Conservation (phyloP, 2,797 vertebrate genomes). For the Eulemur coronatus region DNA sequence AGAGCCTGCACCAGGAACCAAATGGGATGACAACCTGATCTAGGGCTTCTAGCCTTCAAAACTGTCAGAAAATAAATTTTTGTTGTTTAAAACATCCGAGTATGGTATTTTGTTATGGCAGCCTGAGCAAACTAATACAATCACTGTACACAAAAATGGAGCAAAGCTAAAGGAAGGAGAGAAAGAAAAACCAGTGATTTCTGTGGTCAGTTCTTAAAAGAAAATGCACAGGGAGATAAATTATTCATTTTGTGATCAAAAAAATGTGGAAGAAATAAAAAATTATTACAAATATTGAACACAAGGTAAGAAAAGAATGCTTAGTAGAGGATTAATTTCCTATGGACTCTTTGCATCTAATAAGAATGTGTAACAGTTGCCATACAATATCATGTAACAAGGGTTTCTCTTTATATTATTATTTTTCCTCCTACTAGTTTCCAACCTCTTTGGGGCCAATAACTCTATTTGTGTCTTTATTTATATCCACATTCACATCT, state of each 20-base stretch:
- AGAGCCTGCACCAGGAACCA: neutral
- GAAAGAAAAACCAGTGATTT: neutral
- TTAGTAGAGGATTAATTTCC: conserved; percentile 50
- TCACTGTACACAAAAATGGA: neutral
- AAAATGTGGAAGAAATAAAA: conserved; percentile 18
- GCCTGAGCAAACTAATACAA: neutral
- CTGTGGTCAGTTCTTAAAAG: neutral
- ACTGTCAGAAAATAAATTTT: neutral
- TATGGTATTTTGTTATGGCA: neutral
- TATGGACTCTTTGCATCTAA: neutral
- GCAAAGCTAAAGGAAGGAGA: neutral
- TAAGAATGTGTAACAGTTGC: conserved; percentile 32
- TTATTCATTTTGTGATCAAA: conserved; percentile 28
- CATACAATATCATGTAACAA: neutral
- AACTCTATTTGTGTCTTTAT: conserved; percentile 6
- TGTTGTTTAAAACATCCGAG: neutral
- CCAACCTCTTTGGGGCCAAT: neutral
- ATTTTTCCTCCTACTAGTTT: conserved; percentile 22
- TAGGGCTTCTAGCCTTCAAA: neutral
- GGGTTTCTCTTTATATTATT: conserved; percentile 35
- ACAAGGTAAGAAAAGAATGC: neutral
- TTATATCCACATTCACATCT: conserved; percentile 33
- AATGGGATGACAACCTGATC: neutral
- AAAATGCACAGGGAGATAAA: conserved; percentile 4
- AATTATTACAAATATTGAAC: conserved; percentile 44